Conservation (phyloP, 2,797 vertebrate species). For the Merluccius polli region DNA sequence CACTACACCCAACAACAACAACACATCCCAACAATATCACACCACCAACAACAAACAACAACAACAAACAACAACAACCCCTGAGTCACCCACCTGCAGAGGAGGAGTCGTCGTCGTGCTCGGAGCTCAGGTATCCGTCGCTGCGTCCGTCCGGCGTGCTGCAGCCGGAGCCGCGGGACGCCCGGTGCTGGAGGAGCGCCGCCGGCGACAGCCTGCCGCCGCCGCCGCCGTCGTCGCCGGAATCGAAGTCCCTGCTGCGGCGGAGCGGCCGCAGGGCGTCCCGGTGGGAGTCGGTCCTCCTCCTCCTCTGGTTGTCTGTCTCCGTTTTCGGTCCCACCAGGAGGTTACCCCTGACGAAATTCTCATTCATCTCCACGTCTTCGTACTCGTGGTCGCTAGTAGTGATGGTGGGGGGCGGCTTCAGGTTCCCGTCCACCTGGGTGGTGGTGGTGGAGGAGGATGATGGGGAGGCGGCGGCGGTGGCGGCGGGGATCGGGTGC, state of each 20-base stretch:
- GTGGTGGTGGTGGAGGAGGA: too few relatives aligned
- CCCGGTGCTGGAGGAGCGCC: conserved; percentile 38
- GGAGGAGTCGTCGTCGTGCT: conserved; percentile 80
- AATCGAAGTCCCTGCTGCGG: conserved; percentile 73
- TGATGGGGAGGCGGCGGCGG: too few relatives aligned
- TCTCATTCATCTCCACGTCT: conserved; percentile 77
- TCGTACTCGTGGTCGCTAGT: conserved; percentile 82
- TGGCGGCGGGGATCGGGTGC: neutral
- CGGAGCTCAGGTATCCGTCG: conserved; percentile 85
- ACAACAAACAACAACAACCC: too few relatives aligned
- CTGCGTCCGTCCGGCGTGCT: conserved; percentile 84
- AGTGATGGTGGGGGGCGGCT: too few relatives aligned
- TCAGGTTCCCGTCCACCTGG: conserved; percentile 41
- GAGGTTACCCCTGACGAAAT: conserved; percentile 75
- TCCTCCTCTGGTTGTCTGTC: neutral
- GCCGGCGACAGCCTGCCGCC: conserved; percentile 70
- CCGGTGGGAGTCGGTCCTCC: conserved; percentile 42
- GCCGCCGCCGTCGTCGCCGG: conserved; percentile 71
- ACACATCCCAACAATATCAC: too few relatives aligned
- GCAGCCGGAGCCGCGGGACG: conserved; percentile 65
- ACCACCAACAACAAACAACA: too few relatives aligned
- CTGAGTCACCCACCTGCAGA: too few relatives aligned
- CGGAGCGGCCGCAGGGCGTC: conserved; percentile 54
- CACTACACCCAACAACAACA: too few relatives aligned
- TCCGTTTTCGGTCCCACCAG: conserved; percentile 31